Percentiles rank a stretch among this genome's conserved stretches.
These are phyloP conservation scores for Cosmopolites sordidus DNA, from an alignment of 2,888 invertebrate genomes.

Conservation along the genomic window DNA sequence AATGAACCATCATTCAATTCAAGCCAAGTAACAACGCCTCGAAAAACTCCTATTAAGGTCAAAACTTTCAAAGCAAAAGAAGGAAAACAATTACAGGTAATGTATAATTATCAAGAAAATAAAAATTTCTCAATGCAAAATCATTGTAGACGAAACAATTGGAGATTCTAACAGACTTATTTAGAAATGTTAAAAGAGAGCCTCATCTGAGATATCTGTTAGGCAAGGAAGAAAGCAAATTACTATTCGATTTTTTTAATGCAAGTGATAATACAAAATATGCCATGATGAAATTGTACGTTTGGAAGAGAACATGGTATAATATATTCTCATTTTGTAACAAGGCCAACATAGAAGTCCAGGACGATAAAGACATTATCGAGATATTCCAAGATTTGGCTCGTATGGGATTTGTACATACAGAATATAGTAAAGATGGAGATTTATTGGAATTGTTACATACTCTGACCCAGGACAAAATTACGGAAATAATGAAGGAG, in stretches of 20 bases:
- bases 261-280: slow-evolving; percentile 30
- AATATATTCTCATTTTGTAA: slow-evolving; percentile 32
- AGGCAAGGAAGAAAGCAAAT: slow-evolving; percentile 2
- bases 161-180: slow-evolving; percentile 9
- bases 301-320: slow-evolving; percentile 32
- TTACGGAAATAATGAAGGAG: slow-evolving; percentile 24
- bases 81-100: slow-evolving; percentile 15
- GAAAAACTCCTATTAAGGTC: too few species aligned
- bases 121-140: too few species aligned
- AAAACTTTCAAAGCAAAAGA: slow-evolving; percentile 5
- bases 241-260: slow-evolving; percentile 23
- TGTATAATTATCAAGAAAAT: too few species aligned
- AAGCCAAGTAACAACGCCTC: too few species aligned
- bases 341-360: slow-evolving; percentile 15
- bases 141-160: slow-evolving; percentile 5
- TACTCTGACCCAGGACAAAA: slow-evolving; percentile 14
- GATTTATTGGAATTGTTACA: slow-evolving; percentile 19
- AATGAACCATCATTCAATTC: too few species aligned
- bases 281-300: slow-evolving; percentile 33
- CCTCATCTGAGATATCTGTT: slow-evolving; percentile 12
- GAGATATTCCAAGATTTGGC: slow-evolving; percentile 30
- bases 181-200: slow-evolving; percentile 6
- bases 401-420: slow-evolving; percentile 32
- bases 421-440: slow-evolving; percentile 22
- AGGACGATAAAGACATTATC: slow-evolving; percentile 30